Base-by-base conservation (phyloP, 2,888 invertebrate species). In the Apotomis turbidana region DNA sequence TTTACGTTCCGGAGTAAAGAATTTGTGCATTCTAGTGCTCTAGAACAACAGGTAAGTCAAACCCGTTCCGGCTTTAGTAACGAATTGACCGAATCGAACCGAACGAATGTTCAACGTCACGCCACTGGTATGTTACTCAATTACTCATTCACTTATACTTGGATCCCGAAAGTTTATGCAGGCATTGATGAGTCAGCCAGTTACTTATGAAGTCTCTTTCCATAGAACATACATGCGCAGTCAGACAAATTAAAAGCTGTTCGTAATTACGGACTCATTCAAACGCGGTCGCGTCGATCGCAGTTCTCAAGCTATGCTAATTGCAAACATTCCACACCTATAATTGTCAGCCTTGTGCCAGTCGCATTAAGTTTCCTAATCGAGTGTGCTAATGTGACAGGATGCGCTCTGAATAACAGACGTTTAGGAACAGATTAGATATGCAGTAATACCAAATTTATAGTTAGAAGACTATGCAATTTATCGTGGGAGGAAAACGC, bases 371-470 rank as follows among this genome's bases (percentile, higher is more conserved):
- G 68, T 59, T 68, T 62, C 52, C 52, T 63, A 68, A 72, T 72
- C 52, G 38, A 62, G 58, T 58, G 55, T 57, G 67, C 57, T 51
- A 67, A 67, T 61, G 57, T 38, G 71, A 62, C 51, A 57, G 51
- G 61, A 67, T 57, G 51, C 67, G 71, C 55, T 67, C 71, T 71
- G 71, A 68, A 71, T 71, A 64, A n/a, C 52, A 64, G n/a, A 38
- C 27, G 51, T 54, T 68, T 27, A 54, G 60, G 54, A 60, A 61
- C 54, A 54, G 36, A 61, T 41, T 61, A 1, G 44, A 55, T 36
- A 55, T 46, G 44, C 55, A 55, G 44, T 66, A 27, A 66, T 55
- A 57, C 55, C 66, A 57, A 46, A 64, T 44, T 64, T 66, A 66
- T n/a, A 57, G 15, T 6, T 54, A 41, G 13, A 5, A 41, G 9